Base-by-base conservation (phyloP, 2,113 vertebrate genomes). In the Emydura subglobosa region DNA sequence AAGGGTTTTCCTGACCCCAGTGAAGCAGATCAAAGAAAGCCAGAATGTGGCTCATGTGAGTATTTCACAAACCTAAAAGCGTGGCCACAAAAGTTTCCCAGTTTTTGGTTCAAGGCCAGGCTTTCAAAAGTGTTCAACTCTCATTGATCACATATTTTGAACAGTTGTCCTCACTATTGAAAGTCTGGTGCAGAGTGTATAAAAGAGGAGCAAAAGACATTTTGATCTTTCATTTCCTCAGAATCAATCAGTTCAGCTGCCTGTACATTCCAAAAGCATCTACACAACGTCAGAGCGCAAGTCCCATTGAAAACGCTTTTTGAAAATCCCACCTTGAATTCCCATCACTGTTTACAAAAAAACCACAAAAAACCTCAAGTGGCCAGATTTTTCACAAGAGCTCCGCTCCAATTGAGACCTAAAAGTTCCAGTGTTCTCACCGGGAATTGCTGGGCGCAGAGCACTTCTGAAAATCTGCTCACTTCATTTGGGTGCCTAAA, bases 181-280 rank as follows among this genome's bases (percentile, higher is more conserved):
- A 42, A 95, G 51, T 13, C 39, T 31, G 78, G 27, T 3, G 25
- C 1, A 13, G 2, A 24, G 85, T 10, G 39, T 79, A 10, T 0
- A 74, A 87, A 96, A 29, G 83, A 88, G 57, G 87, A 87, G 88
- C 50, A 54, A 54, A 85, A 68, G 76, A 91, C 91, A 79, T 80
- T 49, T 55, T 91, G 44, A 87, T 65, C 17, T 55, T 78, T 10
- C 9, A 2, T 79, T 85, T 79, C 2, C 19, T 91, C 82, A 13
- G 0, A 79, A 74, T 65, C 8, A 2, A 65, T 1, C 68, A 89
- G 3, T 90, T 55, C 16, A 6, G 72, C 79, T 65, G 55, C 2
- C 1, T 55, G 51, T 83, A 72, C 8, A 39, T 72, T 72, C 39
- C 39, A n/a, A 39, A 72, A 72, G n/a, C 8, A 72, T 39, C 65